These are phyloP conservation scores for Agriotes lineatus DNA, from an alignment of 2,888 invertebrate species.

Conservation along the genomic window DNA sequence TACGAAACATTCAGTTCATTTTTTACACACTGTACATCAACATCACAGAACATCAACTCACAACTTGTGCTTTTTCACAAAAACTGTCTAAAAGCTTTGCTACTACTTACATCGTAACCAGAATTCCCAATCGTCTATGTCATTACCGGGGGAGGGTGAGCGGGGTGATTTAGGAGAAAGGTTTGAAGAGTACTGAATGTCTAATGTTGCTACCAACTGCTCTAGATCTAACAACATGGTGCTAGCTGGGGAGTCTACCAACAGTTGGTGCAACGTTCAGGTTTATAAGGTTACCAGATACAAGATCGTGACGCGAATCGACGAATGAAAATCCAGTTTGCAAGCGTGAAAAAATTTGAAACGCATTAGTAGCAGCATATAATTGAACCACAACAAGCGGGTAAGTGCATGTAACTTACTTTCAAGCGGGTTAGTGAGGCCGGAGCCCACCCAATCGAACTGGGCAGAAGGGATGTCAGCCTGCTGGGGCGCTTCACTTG, in stretches of 20 bases:
- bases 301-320: neutral
- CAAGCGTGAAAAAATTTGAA: constrained; percentile 39
- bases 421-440: constrained; percentile 79
- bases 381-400: neutral
- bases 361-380: constrained; percentile 21
- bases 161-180: constrained; percentile 36
- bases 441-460: constrained; percentile 82
- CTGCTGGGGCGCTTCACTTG: constrained; percentile 30
- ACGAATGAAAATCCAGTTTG: constrained; percentile 36
- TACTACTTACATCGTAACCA: constrained; percentile 64
- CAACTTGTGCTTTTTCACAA: no score
- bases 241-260: constrained; percentile 61
- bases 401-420: constrained; percentile 67
- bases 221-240: constrained; percentile 71
- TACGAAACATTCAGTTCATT: no score
- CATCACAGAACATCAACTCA: no score
- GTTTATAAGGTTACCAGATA: constrained; percentile 3
- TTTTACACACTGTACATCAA: no score
- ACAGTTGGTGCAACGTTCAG: constrained; percentile 36
- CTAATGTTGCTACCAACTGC: constrained; percentile 66
- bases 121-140: constrained; percentile 61
- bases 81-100: no score
- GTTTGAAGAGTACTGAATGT: constrained; percentile 50
- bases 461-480: constrained; percentile 73
- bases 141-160: constrained; percentile 51